Conservation (phyloP, 2,888 invertebrate species). For the Balanococcus diminutus region DNA sequence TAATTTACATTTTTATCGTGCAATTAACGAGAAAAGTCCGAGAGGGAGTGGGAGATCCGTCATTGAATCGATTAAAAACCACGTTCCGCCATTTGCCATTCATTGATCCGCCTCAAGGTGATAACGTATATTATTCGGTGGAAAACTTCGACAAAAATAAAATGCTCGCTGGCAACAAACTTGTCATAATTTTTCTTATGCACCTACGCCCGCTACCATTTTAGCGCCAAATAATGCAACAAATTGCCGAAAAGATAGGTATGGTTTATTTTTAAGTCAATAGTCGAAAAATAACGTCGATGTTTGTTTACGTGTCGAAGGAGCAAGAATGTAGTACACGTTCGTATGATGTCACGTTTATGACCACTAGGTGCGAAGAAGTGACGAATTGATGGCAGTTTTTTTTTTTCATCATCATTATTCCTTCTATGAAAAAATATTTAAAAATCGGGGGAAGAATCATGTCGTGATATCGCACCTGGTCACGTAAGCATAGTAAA, state of each 20-base stretch:
- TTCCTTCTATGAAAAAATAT: background rate
- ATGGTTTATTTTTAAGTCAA: constrained; percentile 21
- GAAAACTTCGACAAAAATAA: constrained; percentile 25
- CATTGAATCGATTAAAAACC: background rate
- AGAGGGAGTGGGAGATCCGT: background rate
- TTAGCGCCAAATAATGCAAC: constrained; percentile 39
- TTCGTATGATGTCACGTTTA: background rate
- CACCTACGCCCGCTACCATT: background rate
- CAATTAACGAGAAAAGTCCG: background rate
- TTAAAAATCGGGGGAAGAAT: background rate
- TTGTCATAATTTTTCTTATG: background rate
- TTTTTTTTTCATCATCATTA: background rate
- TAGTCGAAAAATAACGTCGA: constrained; percentile 3
- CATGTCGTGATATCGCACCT: background rate
- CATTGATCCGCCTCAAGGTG: constrained; percentile 36
- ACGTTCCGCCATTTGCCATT: constrained; percentile 20
- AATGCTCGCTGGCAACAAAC: constrained; percentile 1
- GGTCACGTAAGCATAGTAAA: background rate
- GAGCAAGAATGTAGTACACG: background rate
- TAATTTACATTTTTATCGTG: constrained; percentile 24
- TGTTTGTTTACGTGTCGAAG: background rate
- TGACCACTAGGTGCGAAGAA: too few relatives aligned
- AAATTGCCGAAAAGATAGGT: background rate
- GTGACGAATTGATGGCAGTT: background rate
- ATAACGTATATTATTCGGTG: background rate